These are phyloP conservation scores for Cepaea hortensis DNA, from an alignment of 2,888 invertebrate species.

Conservation along the genomic window DNA sequence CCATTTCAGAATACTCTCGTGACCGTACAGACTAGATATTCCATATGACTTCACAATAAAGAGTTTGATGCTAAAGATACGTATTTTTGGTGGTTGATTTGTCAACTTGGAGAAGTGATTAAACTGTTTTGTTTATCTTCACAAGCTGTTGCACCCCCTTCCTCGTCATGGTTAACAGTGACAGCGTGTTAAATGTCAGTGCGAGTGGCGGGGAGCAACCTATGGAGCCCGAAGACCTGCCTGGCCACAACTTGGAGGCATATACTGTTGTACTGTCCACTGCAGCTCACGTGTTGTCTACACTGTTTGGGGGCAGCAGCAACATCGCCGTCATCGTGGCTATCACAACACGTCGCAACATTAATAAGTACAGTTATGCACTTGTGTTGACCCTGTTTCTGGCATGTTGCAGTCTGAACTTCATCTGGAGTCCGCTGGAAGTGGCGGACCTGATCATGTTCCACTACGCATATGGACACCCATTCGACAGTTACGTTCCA, in stretches of 20 bases:
- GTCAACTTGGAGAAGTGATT: neutral
- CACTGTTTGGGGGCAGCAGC: constrained; percentile 64
- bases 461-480: constrained; percentile 48
- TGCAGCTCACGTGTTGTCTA: constrained; percentile 61
- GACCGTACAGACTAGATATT: too few species aligned
- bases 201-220: neutral
- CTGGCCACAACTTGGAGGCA: constrained; percentile 55
- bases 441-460: constrained; percentile 61
- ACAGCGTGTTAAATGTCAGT: constrained; percentile 14
- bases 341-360: constrained; percentile 59
- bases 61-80: too few species aligned
- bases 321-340: constrained; percentile 63
- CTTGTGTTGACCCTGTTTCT: constrained; percentile 61
- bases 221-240: neutral
- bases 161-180: neutral
- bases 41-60: too few species aligned
- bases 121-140: neutral
- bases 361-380: constrained; percentile 62
- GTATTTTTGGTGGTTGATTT: neutral
- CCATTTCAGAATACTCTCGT: too few species aligned
- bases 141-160: neutral
- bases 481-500: constrained; percentile 56
- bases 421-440: constrained; percentile 68
- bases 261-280: constrained; percentile 67
- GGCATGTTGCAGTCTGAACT: constrained; percentile 61